Evolutionary conservation across 2,888 invertebrate genomes (phyloP).

Genomic region (Apodemia duryi): DNA sequence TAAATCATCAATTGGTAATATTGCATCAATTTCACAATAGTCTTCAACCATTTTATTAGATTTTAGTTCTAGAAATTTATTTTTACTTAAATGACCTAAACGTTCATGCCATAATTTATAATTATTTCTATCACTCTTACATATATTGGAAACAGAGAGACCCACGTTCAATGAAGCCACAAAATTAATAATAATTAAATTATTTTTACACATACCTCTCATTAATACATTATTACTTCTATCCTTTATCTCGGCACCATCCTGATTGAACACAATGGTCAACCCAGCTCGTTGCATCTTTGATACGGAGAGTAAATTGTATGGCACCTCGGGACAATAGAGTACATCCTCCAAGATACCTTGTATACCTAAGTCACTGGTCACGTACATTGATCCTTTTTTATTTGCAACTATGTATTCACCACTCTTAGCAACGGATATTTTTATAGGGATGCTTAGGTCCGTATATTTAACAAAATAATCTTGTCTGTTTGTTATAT

Average conservation of each 20-base stretch:
- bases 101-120: conserved; percentile 39
- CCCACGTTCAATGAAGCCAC: conserved; percentile 12
- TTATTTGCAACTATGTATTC: not conserved
- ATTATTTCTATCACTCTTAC: conserved; percentile 25
- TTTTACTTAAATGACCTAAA: conserved; percentile 36
- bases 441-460: not conserved
- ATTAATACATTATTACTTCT: conserved; percentile 24
- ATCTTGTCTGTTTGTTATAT: not conserved
- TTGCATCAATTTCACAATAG: conserved; percentile 21
- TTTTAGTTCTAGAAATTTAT: conserved; percentile 32
- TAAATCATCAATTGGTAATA: conserved; percentile 32
- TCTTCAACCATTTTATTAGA: conserved; percentile 29
- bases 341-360: conserved; percentile 16
- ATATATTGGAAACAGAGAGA: conserved; percentile 28
- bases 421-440: not conserved
- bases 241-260: conserved; percentile 2
- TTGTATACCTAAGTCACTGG: not conserved
- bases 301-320: conserved; percentile 25
- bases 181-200: conserved; percentile 19
- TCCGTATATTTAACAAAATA: not conserved
- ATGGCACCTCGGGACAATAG: conserved; percentile 22
- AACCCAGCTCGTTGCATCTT: conserved; percentile 23
- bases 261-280: conserved; percentile 14
- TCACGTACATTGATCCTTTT: too few species aligned
- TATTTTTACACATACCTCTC: too few species aligned